Conservation (phyloP, 2,797 vertebrate species). For the Gadopsis bispinosus region DNA sequence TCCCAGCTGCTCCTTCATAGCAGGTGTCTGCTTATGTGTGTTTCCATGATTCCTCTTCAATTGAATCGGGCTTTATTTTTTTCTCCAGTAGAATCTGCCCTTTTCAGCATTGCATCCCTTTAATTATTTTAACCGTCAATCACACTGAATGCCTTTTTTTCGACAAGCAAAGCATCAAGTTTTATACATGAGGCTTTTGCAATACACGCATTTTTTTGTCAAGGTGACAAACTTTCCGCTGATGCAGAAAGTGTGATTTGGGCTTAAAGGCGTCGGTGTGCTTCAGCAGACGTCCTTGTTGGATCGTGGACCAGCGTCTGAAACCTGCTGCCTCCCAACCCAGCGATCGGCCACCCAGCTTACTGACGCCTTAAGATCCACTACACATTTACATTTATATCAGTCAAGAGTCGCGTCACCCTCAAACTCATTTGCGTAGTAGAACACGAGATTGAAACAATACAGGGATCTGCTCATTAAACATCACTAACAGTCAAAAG, state of each 20-base stretch:
- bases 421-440: no score
- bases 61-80: no score
- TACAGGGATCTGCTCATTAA: background rate
- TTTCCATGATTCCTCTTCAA: background rate
- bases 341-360: background rate
- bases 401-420: background rate
- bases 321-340: background rate
- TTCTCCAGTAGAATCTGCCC: background rate
- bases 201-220: no score
- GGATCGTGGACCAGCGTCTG: background rate
- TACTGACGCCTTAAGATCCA: background rate
- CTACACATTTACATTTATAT: background rate
- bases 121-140: background rate
- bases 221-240: background rate
- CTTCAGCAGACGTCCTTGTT: background rate
- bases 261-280: background rate
- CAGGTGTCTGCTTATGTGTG: background rate
- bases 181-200: background rate
- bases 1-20: constrained; percentile 39
- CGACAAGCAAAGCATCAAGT: no score
- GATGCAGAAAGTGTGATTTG: background rate
- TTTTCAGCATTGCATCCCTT: background rate
- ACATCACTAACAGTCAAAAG: background rate
- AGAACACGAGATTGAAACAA: background rate
- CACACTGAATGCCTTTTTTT: no score